These are phyloP conservation scores for Eupithecia dodoneata DNA, from an alignment of 2,888 invertebrate species.

Conservation along the genomic window DNA sequence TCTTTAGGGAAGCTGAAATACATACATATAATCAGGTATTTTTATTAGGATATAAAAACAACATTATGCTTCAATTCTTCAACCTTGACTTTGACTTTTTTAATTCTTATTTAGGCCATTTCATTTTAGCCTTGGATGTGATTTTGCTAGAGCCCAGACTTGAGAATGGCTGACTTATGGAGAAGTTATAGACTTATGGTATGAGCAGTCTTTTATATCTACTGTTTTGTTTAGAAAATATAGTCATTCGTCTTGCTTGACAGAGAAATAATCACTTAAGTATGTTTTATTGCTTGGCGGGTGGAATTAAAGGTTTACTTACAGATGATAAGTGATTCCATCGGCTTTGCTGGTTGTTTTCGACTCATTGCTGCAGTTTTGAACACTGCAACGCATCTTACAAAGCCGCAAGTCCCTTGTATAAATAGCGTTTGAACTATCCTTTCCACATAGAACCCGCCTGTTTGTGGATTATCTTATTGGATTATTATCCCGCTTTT, in stretches of 20 bases:
- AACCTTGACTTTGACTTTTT: too few relatives aligned
- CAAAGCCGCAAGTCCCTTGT: not conserved
- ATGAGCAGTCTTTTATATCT: not conserved
- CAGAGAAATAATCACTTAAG: not conserved
- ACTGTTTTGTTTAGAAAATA: not conserved
- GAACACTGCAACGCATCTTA: constrained; percentile 72
- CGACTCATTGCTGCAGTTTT: constrained; percentile 71
- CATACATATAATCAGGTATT: not conserved
- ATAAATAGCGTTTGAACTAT: not conserved
- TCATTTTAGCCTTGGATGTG: too few relatives aligned
- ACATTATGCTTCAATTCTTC: not conserved
- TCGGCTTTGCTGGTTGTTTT: constrained; percentile 64
- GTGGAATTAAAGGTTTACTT: constrained; percentile 49
- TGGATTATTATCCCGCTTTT: constrained; percentile 12
- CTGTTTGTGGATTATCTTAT: constrained; percentile 1
- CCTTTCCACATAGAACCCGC: not conserved
- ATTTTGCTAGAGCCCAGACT: not conserved
- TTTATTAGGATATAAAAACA: not conserved
- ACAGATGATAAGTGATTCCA: constrained; percentile 75
- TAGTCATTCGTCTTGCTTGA: not conserved
- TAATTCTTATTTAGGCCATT: too few relatives aligned
- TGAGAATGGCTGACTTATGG: not conserved
- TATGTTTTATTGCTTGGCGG: not conserved
- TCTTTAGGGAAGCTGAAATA: constrained; percentile 65
- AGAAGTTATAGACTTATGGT: not conserved